Conservation (phyloP, 2,888 invertebrate species). For the Caenorhabditis doughertyi region DNA sequence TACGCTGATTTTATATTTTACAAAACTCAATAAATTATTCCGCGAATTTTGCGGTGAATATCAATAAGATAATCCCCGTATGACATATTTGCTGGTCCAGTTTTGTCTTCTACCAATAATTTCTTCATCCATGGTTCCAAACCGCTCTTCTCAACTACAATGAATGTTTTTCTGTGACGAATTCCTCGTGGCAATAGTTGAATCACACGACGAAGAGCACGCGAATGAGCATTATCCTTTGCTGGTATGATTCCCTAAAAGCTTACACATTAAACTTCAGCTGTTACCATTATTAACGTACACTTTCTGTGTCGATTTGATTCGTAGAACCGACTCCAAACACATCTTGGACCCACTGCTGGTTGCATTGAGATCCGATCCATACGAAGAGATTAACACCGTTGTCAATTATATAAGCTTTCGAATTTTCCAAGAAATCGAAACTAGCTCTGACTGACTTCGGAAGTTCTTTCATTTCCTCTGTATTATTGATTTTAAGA, state of each 20-base stretch:
- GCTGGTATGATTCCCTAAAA: constrained; percentile 88
- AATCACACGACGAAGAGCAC: constrained; percentile 88
- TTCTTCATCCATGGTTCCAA: constrained; percentile 95
- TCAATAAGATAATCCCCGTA: constrained; percentile 99
- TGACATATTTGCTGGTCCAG: constrained; percentile 85
- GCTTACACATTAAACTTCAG: neutral
- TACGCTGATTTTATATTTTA: too few relatives aligned
- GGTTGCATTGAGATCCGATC: constrained; percentile 90
- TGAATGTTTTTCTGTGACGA: constrained; percentile 87
- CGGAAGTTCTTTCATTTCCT: constrained; percentile 85
- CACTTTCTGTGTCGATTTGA: constrained; percentile 90
- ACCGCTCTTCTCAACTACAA: constrained; percentile 94
- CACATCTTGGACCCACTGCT: constrained; percentile 91
- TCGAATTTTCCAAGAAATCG: constrained; percentile 71
- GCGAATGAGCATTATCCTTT: constrained; percentile 87
- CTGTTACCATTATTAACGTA: too few relatives aligned
- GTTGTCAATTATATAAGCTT: constrained; percentile 93
- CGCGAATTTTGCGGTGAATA: constrained; percentile 98
- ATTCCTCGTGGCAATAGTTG: constrained; percentile 86
- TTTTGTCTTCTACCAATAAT: constrained; percentile 93
- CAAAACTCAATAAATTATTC: constrained; percentile 87
- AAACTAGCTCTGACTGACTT: constrained; percentile 88
- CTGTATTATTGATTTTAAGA: constrained; percentile 83
- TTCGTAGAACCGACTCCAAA: constrained; percentile 92
- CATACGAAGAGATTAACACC: constrained; percentile 96